Percentiles rank a stretch among this genome's conserved stretches.
Conservation (phyloP, 2,888 invertebrate genomes). For the Dynastes hyllus region DNA sequence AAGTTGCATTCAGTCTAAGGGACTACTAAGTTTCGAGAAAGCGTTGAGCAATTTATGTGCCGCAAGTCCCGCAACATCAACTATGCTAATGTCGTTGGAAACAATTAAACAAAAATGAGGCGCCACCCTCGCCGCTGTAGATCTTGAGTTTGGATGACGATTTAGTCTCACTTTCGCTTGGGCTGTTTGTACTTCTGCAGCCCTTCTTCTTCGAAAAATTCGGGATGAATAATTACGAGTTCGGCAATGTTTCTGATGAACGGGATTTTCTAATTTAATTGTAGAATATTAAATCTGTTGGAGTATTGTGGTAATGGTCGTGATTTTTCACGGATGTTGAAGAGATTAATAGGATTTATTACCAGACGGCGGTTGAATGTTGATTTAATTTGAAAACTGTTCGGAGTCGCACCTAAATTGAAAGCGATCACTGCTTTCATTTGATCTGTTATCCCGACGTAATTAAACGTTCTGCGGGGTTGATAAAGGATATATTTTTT, state of each 20-base stretch:
- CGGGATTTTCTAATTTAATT: constrained; percentile 25
- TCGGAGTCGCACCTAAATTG: no score
- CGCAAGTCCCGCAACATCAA: constrained; percentile 35
- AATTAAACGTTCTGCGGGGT: no score
- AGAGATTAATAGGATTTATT: constrained; percentile 3
- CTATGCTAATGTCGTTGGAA: constrained; percentile 35
- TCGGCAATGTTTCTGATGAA: constrained; percentile 30
- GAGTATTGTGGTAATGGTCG: constrained; percentile 2
- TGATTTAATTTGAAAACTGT: no score
- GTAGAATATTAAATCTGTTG: constrained; percentile 17
- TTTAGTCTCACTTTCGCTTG: background rate
- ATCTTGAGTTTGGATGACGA: constrained; percentile 20
- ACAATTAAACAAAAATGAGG: constrained; percentile 23
- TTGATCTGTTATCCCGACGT: no score
- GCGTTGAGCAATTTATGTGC: constrained; percentile 29
- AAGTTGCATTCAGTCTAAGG: constrained; percentile 5
- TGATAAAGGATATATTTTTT: no score
- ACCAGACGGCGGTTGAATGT: no score
- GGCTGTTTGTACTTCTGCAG: background rate
- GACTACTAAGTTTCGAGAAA: background rate
- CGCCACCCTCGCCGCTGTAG: background rate
- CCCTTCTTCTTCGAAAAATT: constrained; percentile 1
- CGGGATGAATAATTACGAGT: constrained; percentile 18
- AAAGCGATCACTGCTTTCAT: no score
- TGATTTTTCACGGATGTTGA: background rate